Base-by-base conservation (phyloP, 37 sponge, comb jelly and placozoan species). In the Chondrilla cf. caribensis region DNA sequence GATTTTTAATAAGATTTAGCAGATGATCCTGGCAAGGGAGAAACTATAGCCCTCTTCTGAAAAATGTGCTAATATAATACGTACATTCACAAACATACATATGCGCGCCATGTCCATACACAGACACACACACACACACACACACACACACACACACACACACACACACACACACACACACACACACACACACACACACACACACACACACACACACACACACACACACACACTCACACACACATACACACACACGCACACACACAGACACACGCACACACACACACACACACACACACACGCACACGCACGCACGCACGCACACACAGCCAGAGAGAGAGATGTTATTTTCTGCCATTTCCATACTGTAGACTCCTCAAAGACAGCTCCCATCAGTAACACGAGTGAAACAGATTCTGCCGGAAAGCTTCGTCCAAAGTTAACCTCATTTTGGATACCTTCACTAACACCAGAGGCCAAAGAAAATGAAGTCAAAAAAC, bases 401-500 rank as follows among this genome's bases (percentile, higher is more conserved):
- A 57, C 43, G 79, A 51, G 58, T 57, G 76, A 18, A 73, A 35
- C 76, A 21, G 76, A 38, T 15, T 35, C 76, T 21, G 44, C 6
- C 14, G 58, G 79, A 4, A 29, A 36, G 71, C 3, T 19, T 38
- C 25, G 32, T 35, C 38, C 87, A 6, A 80, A 89, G 47, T 81
- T 97, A 39, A 88, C 94, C 39, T 95, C 94, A 78, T 97, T 97
- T 77, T 97, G 98, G 98, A 79, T 97, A 3, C 96, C 96, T 24
- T 79, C 91, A 35, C 85, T 97, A 4, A 90, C 96, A 2, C 92
- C 96, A 9, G 81, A 89, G 38, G 90, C 94, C 44, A 87, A 84
- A 67, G 82, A 88, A 28, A 83, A 87, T 33, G 83, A 79, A 25
- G 70, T 97, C 18, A 87, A 93, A 55, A 97, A 96, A 67, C 96